phyloP scores from a whole-genome alignment of 2,797 vertebrate genomes.

The Loriculus beryllinus region DNA sequence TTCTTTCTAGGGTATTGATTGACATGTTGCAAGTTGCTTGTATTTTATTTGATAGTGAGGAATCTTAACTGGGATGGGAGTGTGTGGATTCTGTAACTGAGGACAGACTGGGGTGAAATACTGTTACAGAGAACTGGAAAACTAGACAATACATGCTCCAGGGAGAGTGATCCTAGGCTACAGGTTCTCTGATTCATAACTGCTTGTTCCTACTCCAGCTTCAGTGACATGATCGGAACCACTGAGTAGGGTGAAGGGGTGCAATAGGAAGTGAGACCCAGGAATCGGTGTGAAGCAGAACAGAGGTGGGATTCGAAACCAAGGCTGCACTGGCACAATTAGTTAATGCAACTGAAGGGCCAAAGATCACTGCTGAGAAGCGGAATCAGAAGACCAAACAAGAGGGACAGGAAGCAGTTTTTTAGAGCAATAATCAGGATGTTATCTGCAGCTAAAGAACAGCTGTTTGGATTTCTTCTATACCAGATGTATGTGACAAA shows the following conservation, averaged over 20 bases:
- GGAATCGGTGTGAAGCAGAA: not conserved
- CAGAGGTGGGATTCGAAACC: not conserved
- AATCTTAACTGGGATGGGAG: not conserved
- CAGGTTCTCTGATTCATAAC: not conserved
- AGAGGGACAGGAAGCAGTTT: not conserved
- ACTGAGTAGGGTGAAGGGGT: not conserved
- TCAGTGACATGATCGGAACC: not conserved
- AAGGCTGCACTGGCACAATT: not conserved
- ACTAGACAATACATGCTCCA: not conserved
- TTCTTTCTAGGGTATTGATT: not conserved
- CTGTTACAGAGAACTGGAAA: not conserved
- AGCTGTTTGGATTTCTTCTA: not conserved
- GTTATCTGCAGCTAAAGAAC: not conserved
- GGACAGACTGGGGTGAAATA: not conserved
- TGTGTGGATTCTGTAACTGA: not conserved
- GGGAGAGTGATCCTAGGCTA: not conserved
- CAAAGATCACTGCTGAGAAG: not conserved
- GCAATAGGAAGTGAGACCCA: not conserved
- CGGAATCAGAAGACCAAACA: not conserved
- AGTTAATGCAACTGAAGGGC: not conserved
- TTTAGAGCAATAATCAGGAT: not conserved
- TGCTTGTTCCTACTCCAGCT: not conserved
- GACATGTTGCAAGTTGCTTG: not conserved
- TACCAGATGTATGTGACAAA: not conserved
- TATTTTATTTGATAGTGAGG: not conserved